A percentile compares a stretch with the other conserved stretches of the same genome.
phyloP scores from a whole-genome alignment of 2,888 invertebrate species.

The Diarsia dahlii region DNA sequence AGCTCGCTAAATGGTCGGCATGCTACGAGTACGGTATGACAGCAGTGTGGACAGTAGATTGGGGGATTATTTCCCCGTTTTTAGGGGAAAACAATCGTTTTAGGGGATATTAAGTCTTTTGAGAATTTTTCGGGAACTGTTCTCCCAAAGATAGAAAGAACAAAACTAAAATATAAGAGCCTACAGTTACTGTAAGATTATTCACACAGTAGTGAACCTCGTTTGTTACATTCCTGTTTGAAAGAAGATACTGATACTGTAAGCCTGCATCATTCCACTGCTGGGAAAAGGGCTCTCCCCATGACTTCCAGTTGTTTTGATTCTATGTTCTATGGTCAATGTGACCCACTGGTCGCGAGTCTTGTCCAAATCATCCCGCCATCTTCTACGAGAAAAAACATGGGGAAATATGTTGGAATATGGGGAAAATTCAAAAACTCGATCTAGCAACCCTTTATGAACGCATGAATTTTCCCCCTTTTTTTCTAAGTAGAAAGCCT shows the following conservation, averaged over 20 bases:
- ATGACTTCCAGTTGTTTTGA: too few relatives aligned
- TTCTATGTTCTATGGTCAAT: too few relatives aligned
- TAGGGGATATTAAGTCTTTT: background rate
- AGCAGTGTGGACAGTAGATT: slow-evolving; percentile 12
- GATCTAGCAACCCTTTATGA: slow-evolving; percentile 39
- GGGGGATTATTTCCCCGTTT: background rate
- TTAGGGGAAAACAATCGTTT: background rate
- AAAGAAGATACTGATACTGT: too few relatives aligned
- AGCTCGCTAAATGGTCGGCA: slow-evolving; percentile 65
- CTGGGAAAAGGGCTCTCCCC: too few relatives aligned
- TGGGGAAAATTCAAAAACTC: background rate
- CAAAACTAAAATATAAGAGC: background rate
- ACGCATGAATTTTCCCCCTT: slow-evolving; percentile 41
- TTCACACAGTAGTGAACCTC: background rate
- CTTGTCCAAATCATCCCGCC: too few relatives aligned
- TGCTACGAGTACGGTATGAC: slow-evolving; percentile 57
- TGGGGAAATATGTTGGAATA: background rate
- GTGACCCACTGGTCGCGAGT: too few relatives aligned
- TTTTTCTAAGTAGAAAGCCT: slow-evolving; percentile 60
- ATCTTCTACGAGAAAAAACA: too few relatives aligned
- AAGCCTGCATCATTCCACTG: too few relatives aligned
- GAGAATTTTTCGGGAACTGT: background rate
- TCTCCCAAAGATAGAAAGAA: background rate
- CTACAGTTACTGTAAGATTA: background rate
- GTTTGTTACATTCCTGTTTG: background rate